A percentile compares a stretch with the other conserved stretches of the same genome.
Conservation (phyloP, 2,113 vertebrate genomes). For the Anguilla rostrata region DNA sequence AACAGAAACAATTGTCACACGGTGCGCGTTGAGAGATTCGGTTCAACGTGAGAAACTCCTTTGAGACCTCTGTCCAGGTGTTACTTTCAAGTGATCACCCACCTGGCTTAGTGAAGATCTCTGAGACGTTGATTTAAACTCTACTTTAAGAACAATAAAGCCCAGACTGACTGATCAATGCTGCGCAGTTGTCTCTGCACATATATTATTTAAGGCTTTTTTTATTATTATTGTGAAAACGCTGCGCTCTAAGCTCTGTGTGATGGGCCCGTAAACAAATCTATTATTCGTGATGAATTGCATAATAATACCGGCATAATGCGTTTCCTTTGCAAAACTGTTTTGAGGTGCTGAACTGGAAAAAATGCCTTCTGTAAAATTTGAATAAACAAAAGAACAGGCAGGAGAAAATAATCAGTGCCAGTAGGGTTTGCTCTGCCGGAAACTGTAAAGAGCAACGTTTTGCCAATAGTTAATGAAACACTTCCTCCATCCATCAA, state of each 20-base stretch:
- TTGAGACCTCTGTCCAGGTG: slow-evolving; percentile 59
- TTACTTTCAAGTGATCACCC: slow-evolving; percentile 67
- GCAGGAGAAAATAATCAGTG: slow-evolving; percentile 52
- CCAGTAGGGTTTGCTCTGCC: slow-evolving; percentile 42
- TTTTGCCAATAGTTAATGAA: slow-evolving; percentile 49
- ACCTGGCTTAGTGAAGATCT: slow-evolving; percentile 66
- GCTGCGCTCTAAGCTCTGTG: slow-evolving; percentile 70
- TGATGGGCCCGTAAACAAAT: slow-evolving; percentile 78
- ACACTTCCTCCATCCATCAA: slow-evolving; percentile 49
- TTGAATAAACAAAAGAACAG: slow-evolving; percentile 73
- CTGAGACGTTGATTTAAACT: slow-evolving; percentile 70
- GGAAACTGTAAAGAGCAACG: slow-evolving; percentile 36
- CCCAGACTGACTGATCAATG: slow-evolving; percentile 51
- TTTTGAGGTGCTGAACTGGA: slow-evolving; percentile 79
- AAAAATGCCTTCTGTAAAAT: slow-evolving; percentile 74
- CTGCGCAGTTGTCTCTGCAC: slow-evolving; percentile 56
- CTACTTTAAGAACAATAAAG: slow-evolving; percentile 73
- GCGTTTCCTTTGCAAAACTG: slow-evolving; percentile 75
- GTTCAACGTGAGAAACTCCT: slow-evolving; percentile 62
- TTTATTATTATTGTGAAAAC: slow-evolving; percentile 80
- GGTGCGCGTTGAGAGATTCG: slow-evolving; percentile 76
- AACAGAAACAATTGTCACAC: slow-evolving; percentile 73
- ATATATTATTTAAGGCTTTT: slow-evolving; percentile 73
- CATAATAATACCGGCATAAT: slow-evolving; percentile 81
- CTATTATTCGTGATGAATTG: slow-evolving; percentile 85